These are phyloP conservation scores for Rafetus swinhoei DNA, from an alignment of 2,113 vertebrate genomes.

Conservation along the genomic window DNA sequence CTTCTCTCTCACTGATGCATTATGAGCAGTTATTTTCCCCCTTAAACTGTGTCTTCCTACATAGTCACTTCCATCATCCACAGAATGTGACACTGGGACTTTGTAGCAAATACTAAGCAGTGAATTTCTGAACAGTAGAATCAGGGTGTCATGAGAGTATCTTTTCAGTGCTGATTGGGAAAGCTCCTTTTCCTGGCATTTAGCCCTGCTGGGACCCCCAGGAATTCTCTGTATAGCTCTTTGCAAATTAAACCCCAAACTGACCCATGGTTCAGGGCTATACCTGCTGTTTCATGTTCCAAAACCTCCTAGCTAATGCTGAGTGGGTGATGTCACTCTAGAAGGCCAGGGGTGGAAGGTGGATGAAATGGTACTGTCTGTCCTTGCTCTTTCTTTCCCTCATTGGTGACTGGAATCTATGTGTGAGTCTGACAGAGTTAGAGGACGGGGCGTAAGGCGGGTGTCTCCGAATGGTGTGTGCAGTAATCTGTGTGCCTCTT, in stretches of 20 bases:
- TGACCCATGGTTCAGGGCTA: background rate
- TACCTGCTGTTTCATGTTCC: background rate
- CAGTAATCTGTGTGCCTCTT: constrained; percentile 52
- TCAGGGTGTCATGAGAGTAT: background rate
- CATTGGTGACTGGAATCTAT: background rate
- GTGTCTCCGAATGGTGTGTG: constrained; percentile 62
- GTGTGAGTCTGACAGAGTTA: constrained; percentile 7
- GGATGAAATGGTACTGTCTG: background rate
- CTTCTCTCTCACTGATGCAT: constrained; percentile 1
- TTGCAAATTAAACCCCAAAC: constrained; percentile 11
- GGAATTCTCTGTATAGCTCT: background rate
- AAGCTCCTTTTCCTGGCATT: constrained; percentile 23
- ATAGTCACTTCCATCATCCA: background rate
- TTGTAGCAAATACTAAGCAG: constrained; percentile 20
- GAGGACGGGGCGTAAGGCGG: constrained; percentile 32
- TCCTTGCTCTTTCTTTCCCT: background rate
- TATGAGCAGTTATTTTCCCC: constrained; percentile 50
- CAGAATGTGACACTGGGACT: constrained; percentile 2
- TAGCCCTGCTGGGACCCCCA: constrained; percentile 9
- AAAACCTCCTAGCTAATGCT: constrained; percentile 5
- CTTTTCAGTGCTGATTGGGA: constrained; percentile 23
- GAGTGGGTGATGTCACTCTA: background rate
- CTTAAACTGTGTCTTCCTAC: constrained; percentile 29
- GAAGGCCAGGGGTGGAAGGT: background rate
- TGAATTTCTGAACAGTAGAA: constrained; percentile 33